Evolutionary conservation across 2,888 invertebrate species (phyloP).

Genomic region (Phorcus lineatus): DNA sequence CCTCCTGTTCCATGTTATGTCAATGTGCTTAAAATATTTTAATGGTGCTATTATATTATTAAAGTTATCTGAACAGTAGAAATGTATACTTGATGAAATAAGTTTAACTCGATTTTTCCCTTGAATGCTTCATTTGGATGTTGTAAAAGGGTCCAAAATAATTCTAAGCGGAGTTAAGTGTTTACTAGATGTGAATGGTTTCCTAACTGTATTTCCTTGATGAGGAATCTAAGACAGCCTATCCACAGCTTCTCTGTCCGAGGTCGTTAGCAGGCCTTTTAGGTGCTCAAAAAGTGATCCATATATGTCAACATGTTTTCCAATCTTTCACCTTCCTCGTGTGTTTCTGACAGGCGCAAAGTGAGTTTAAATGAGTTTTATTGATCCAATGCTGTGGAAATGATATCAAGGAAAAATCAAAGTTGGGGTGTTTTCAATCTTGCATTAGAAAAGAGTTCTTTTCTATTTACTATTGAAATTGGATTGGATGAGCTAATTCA

Average conservation of each 20-base stretch:
- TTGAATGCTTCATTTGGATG: no score
- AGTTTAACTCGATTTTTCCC: no score
- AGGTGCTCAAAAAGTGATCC: neutral
- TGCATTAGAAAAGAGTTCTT: neutral
- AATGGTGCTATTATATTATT: no score
- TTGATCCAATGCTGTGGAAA: neutral
- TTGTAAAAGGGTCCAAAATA: no score
- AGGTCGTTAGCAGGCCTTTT: neutral
- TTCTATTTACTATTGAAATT: neutral
- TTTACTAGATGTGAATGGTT: no score
- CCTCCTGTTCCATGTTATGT: no score
- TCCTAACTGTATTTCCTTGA: no score
- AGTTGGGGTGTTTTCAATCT: neutral
- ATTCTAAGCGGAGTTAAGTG: no score
- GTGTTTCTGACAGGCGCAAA: neutral
- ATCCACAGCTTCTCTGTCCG: neutral
- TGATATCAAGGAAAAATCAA: neutral
- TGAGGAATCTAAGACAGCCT: no score
- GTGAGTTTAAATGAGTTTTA: neutral
- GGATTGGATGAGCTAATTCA: neutral
- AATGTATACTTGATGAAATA: no score
- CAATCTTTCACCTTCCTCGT: neutral
- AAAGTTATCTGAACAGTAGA: no score
- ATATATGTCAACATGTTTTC: neutral
- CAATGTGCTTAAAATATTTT: no score